phyloP scores from a whole-genome alignment of 2,888 invertebrate species.

The Rhagium mordax region DNA sequence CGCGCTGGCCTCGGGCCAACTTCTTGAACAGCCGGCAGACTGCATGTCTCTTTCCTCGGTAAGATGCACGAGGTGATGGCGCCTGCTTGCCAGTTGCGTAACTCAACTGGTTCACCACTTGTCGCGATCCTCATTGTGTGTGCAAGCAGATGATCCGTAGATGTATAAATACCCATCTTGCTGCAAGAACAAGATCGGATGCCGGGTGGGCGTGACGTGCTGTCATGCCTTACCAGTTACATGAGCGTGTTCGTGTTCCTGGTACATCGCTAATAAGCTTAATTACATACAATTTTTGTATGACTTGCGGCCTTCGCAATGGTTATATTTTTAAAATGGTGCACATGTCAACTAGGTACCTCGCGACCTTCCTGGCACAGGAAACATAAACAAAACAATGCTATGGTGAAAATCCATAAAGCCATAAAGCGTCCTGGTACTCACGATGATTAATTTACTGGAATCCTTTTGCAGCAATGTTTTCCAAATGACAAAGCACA shows the following conservation, averaged over 20 bases:
- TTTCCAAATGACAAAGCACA: no score
- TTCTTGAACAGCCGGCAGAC: slow-evolving; percentile 36
- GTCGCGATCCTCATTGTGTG: not conserved
- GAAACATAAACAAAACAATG: not conserved
- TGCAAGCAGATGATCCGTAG: slow-evolving; percentile 11
- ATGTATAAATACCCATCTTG: not conserved
- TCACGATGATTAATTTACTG: no score
- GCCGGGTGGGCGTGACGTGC: slow-evolving; percentile 4
- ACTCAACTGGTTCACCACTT: not conserved
- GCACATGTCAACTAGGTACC: not conserved
- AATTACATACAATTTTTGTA: slow-evolving; percentile 31
- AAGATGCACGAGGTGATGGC: slow-evolving; percentile 14
- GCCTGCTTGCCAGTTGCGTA: slow-evolving; percentile 21
- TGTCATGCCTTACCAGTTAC: slow-evolving; percentile 3
- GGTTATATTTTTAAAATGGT: slow-evolving; percentile 1
- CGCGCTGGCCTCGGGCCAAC: slow-evolving; percentile 37
- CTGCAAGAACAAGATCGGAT: not conserved
- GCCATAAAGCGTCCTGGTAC: not conserved
- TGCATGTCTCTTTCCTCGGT: slow-evolving; percentile 27
- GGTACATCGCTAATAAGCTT: slow-evolving; percentile 31
- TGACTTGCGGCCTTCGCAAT: slow-evolving; percentile 6
- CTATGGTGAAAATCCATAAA: not conserved
- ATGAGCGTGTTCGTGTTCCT: not conserved
- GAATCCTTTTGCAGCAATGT: no score
- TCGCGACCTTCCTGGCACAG: not conserved